Evolutionary conservation across 2,113 vertebrate genomes (phyloP).

Genomic region (Protobothrops mucrosquamatus): DNA sequence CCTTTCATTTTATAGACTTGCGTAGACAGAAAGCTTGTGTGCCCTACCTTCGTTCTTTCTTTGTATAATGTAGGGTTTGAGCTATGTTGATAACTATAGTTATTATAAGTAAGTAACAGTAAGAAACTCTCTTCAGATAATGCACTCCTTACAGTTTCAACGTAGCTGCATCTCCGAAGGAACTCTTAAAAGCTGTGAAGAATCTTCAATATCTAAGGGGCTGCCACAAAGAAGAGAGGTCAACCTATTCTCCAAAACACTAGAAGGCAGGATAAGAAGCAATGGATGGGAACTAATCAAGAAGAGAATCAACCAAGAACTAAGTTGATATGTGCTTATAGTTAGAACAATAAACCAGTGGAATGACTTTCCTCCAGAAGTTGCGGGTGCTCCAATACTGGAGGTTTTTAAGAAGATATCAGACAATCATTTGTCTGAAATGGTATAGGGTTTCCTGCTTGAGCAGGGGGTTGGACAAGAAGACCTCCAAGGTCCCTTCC

Average conservation of each 20-base stretch:
- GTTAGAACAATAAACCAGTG: not conserved
- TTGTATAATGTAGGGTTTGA: not conserved
- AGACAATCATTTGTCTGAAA: not conserved
- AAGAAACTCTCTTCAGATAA: not conserved
- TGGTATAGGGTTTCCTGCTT: not conserved
- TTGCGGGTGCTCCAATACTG: not conserved
- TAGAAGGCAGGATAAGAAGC: not conserved
- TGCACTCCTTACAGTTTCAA: not conserved
- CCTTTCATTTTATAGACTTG: not conserved
- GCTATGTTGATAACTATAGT: not conserved
- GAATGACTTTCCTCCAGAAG: not conserved
- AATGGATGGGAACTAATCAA: not conserved
- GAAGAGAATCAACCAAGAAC: not conserved
- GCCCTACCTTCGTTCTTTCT: not conserved
- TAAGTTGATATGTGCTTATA: not conserved
- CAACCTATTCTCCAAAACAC: not conserved
- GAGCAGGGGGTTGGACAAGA: not conserved
- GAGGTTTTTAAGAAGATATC: not conserved
- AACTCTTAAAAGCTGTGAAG: not conserved
- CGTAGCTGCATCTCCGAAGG: not conserved
- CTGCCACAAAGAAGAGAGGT: not conserved
- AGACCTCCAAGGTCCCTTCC: not conserved
- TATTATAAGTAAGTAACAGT: not conserved
- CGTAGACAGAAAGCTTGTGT: not conserved
- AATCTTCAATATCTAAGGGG: not conserved